phyloP scores from a whole-genome alignment of 2,888 invertebrate species.

The Acanthosoma haemorrhoidale region DNA sequence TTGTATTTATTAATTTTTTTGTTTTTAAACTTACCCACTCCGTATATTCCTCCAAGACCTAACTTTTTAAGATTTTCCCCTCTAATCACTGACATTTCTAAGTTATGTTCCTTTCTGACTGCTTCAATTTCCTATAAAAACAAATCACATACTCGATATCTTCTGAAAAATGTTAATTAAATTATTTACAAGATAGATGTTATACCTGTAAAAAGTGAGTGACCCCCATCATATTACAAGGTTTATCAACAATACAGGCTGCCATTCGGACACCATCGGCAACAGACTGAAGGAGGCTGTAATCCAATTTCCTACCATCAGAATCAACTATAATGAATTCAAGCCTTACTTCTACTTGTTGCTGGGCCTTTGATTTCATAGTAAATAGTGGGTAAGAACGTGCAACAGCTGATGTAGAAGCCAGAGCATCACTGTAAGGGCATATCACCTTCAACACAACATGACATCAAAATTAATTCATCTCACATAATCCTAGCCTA shows the following conservation, averaged over 20 bases:
- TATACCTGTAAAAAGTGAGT: slow-evolving; percentile 66
- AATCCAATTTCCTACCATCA: slow-evolving; percentile 23
- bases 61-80: slow-evolving; percentile 68
- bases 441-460: slow-evolving; percentile 29
- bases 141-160: background rate
- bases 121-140: slow-evolving; percentile 57
- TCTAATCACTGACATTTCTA: slow-evolving; percentile 64
- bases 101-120: slow-evolving; percentile 60
- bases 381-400: slow-evolving; percentile 72
- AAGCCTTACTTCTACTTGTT: slow-evolving; percentile 43
- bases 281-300: slow-evolving; percentile 52
- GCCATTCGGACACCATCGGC: slow-evolving; percentile 64
- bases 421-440: slow-evolving; percentile 67
- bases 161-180: background rate
- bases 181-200: slow-evolving; percentile 34
- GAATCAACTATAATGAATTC: slow-evolving; percentile 51
- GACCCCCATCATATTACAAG: slow-evolving; percentile 79
- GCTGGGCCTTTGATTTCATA: slow-evolving; percentile 48
- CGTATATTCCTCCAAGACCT: slow-evolving; percentile 83
- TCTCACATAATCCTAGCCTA: background rate
- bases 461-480: background rate
- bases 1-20: no score
- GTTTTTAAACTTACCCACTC: slow-evolving; percentile 67
- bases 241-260: slow-evolving; percentile 77
- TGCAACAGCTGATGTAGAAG: slow-evolving; percentile 74